Conservation (phyloP, 2,113 vertebrate genomes). For the Platysteira castanea region DNA sequence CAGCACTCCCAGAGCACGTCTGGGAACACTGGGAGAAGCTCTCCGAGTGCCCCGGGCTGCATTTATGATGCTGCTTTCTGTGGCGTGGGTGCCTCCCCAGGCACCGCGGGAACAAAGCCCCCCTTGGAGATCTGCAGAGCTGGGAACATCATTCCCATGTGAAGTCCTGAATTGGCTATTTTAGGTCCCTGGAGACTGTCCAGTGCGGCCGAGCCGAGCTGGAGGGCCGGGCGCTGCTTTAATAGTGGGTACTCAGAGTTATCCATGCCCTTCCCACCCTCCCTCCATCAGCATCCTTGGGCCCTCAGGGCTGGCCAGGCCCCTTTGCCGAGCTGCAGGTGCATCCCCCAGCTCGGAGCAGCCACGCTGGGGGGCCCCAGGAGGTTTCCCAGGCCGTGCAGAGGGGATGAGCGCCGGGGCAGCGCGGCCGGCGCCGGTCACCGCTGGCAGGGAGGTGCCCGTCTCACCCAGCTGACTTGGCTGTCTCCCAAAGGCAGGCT, state of each 20-base stretch:
- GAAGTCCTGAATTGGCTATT: conserved; percentile 19
- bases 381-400: accelerated
- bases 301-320: background rate
- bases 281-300: background rate
- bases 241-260: background rate
- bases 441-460: background rate
- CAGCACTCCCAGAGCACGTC: background rate
- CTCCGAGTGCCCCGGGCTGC: background rate
- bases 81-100: background rate
- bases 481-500: background rate
- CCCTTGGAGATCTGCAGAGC: background rate
- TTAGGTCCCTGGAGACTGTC: conserved; percentile 20
- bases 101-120: background rate
- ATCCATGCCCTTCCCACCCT: background rate
- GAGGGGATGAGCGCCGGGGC: background rate
- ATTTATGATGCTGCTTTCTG: background rate
- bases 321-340: background rate
- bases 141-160: background rate
- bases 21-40: background rate
- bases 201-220: accelerated
- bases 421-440: accelerated
- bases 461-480: conserved; percentile 56
- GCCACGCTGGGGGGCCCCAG: accelerated
- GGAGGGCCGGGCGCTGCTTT: background rate
- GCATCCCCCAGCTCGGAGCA: background rate